These are phyloP conservation scores for Pinna nobilis DNA, from an alignment of 1,140 invertebrate species.

Conservation along the genomic window DNA sequence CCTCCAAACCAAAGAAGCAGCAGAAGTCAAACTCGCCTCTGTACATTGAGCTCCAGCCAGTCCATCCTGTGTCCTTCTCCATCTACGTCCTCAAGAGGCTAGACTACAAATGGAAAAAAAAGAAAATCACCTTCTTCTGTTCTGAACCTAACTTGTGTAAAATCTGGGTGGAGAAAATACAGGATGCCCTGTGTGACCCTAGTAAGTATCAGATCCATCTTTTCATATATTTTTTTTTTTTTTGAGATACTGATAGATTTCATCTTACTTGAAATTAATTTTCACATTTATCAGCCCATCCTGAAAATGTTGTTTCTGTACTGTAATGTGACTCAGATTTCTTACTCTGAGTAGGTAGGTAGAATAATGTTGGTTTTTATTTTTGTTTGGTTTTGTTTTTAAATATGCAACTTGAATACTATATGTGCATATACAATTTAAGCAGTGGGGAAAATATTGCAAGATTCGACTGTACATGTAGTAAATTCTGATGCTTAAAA, in stretches of 20 bases:
- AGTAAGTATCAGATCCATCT: constrained; percentile 51
- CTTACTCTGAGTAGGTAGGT: too few species aligned
- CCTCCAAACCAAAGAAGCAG: constrained; percentile 25
- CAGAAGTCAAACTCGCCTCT: constrained; percentile 34
- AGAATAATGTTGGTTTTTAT: too few species aligned
- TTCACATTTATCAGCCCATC: background rate
- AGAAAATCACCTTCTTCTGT: constrained; percentile 54
- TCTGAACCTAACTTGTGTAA: constrained; percentile 50
- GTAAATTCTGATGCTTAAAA: too few species aligned
- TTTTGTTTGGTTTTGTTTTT: too few species aligned
- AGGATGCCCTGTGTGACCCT: constrained; percentile 44
- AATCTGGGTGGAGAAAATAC: constrained; percentile 63
- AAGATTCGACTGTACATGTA: too few species aligned
- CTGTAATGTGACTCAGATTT: too few species aligned
- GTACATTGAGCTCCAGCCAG: constrained; percentile 53
- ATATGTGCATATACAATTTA: too few species aligned
- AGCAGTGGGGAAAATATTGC: too few species aligned
- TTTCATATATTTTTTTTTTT: background rate
- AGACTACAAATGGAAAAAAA: constrained; percentile 61
- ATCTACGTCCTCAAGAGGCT: constrained; percentile 52
- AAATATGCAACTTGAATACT: too few species aligned
- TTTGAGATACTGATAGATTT: background rate
- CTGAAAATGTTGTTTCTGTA: background rate
- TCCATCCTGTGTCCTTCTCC: constrained; percentile 46
- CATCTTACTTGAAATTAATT: background rate